These are phyloP conservation scores for Scelioninae gen. 1 DNA, from an alignment of 2,888 invertebrate genomes.

Conservation along the genomic window DNA sequence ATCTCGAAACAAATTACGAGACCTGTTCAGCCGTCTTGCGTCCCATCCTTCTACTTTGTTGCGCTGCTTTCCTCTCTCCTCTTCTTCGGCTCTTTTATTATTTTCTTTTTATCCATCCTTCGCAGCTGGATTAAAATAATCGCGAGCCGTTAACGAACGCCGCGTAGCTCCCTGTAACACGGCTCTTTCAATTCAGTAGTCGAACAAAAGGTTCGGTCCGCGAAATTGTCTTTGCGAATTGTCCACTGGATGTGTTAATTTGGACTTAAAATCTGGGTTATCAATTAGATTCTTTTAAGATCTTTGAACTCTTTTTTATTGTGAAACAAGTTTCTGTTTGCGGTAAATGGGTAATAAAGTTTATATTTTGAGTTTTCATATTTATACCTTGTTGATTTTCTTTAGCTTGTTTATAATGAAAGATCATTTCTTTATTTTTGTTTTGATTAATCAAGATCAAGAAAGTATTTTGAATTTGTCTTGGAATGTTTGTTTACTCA, in stretches of 20 bases:
- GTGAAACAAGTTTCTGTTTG: no score
- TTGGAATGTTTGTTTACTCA: no score
- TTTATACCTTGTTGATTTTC: no score
- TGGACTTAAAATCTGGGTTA: neutral
- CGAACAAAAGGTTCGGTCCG: conserved; percentile 20
- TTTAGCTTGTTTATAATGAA: no score
- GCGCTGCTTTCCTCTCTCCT: conserved; percentile 39
- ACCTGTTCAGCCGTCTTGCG: conserved; percentile 72
- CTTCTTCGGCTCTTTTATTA: conserved; percentile 37
- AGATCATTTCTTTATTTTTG: no score
- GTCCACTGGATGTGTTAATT: conserved; percentile 34
- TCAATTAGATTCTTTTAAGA: neutral
- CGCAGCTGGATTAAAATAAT: conserved; percentile 80
- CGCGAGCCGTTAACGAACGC: conserved; percentile 75
- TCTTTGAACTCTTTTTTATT: no score
- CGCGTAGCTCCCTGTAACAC: conserved; percentile 39
- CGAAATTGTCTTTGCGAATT: conserved; percentile 26
- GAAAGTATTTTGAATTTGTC: no score
- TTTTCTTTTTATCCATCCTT: conserved; percentile 69
- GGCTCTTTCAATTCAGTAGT: conserved; percentile 9
- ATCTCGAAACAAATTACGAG: conserved; percentile 83
- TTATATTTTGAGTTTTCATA: no score
- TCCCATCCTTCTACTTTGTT: conserved; percentile 61
- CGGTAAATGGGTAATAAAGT: no score
- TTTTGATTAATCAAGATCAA: no score